These are phyloP conservation scores for Ichneumoninae sp. DNA, from an alignment of 2,888 invertebrate genomes.

Conservation along the genomic window DNA sequence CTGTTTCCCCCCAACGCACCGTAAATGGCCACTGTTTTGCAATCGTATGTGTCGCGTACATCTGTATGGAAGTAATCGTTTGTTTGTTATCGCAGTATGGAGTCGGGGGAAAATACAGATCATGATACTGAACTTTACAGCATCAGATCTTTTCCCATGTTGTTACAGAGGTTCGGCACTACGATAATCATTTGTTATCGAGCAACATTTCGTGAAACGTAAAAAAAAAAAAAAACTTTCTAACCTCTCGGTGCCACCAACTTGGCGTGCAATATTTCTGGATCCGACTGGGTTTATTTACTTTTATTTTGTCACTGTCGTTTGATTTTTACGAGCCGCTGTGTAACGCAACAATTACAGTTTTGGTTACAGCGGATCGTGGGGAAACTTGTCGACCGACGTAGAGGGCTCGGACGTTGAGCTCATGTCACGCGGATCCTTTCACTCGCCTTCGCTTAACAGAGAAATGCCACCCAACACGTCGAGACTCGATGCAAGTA, in stretches of 20 bases:
- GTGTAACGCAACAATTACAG: background rate
- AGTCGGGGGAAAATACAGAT: conserved; percentile 31
- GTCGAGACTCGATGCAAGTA: conserved; percentile 84
- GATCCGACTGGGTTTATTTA: background rate
- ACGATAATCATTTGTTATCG: background rate
- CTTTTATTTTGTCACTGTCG: background rate
- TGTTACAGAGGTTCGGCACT: conserved; percentile 41
- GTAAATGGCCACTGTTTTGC: conserved; percentile 26
- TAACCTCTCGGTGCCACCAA: conserved; percentile 16
- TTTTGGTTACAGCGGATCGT: conserved; percentile 35
- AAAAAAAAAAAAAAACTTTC: background rate
- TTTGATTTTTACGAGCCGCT: background rate
- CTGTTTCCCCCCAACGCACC: background rate
- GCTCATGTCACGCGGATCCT: conserved; percentile 13
- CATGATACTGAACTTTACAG: conserved; percentile 41
- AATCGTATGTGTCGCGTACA: conserved; percentile 23
- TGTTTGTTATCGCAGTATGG: conserved; percentile 48
- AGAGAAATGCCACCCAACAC: conserved; percentile 84
- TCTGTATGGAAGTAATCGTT: conserved; percentile 32
- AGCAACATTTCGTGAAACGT: background rate
- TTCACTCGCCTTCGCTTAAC: conserved; percentile 60
- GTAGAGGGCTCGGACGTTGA: background rate
- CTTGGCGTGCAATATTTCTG: background rate
- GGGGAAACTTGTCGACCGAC: conserved; percentile 28
- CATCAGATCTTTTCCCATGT: conserved; percentile 42